These are phyloP conservation scores for Diplodus sargus DNA, from an alignment of 2,797 vertebrate genomes.

Conservation along the genomic window DNA sequence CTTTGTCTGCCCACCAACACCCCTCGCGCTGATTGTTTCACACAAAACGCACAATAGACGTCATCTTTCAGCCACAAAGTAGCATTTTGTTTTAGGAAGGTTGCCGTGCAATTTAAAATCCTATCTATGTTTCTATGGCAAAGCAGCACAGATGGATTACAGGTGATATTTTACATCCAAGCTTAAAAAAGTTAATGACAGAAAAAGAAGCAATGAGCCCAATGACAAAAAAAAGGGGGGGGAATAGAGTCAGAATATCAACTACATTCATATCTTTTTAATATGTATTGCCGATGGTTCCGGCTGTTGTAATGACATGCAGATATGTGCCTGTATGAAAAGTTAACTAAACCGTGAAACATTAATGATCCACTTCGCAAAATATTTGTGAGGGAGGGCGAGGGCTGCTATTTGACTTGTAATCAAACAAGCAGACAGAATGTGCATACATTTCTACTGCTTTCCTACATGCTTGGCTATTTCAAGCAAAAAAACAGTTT, in stretches of 20 bases:
- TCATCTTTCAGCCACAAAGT: conserved; percentile 41
- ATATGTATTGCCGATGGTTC: no score
- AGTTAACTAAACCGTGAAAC: conserved; percentile 36
- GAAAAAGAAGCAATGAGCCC: not conserved
- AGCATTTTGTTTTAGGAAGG: conserved; percentile 12
- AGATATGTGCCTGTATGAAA: conserved; percentile 61
- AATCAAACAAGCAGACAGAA: not conserved
- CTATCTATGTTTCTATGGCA: conserved; percentile 6
- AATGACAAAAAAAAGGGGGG: not conserved
- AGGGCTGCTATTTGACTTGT: not conserved
- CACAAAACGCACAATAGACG: conserved; percentile 39
- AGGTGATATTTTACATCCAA: not conserved
- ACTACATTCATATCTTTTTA: conserved; percentile 13
- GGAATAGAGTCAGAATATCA: conserved; percentile 1
- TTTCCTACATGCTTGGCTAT: not conserved
- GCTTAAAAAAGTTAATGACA: not conserved
- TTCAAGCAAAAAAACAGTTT: not conserved
- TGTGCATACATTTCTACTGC: not conserved
- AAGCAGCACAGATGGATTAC: not conserved
- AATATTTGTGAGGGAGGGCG: conserved; percentile 10
- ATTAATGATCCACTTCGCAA: conserved; percentile 44
- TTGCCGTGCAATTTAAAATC: conserved; percentile 11
- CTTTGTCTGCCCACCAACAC: conserved; percentile 76
- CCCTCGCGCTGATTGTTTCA: conserved; percentile 53
- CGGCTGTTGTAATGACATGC: conserved; percentile 56